Evolutionary conservation across 2,888 invertebrate species (phyloP).

Genomic region (Linnaemya tessellans): DNA sequence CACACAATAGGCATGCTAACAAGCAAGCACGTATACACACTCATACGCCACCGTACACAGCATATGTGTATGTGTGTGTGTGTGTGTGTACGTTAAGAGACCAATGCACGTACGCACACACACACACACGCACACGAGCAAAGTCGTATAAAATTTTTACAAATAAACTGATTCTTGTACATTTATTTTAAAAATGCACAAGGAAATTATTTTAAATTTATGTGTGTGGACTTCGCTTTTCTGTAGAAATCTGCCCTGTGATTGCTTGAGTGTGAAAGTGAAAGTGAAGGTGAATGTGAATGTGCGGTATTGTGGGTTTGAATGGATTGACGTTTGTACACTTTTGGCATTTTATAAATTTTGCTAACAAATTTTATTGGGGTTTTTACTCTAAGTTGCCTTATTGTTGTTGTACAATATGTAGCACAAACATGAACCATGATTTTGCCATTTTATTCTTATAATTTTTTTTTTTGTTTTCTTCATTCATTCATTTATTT

Average conservation of each 20-base stretch:
- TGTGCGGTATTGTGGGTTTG: conserved; percentile 27
- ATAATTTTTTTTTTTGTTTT: conserved; percentile 51
- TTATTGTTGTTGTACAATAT: conserved; percentile 47
- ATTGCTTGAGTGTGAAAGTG: conserved; percentile 8
- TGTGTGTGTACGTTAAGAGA: not conserved
- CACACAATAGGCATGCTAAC: not conserved
- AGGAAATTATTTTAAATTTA: conserved; percentile 33
- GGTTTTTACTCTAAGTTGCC: conserved; percentile 8
- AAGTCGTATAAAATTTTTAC: not conserved
- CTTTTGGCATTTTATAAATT: conserved; percentile 53
- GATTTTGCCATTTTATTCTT: conserved; percentile 37
- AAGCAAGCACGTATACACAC: not conserved
- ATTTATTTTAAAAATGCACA: conserved; percentile 60
- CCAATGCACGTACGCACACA: not conserved
- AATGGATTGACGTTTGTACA: conserved; percentile 36
- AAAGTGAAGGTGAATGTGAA: not conserved
- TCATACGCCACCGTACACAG: not conserved
- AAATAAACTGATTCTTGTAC: conserved; percentile 36
- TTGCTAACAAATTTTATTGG: conserved; percentile 59
- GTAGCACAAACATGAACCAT: conserved; percentile 35
- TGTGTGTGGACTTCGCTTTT: not conserved
- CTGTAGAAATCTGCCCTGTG: conserved; percentile 21
- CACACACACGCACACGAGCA: not conserved
- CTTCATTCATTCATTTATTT: conserved; percentile 39
- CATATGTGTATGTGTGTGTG: not conserved